Conservation (phyloP, 37 sponge, comb jelly and placozoan species). For the Diacarnus erythraeanus region DNA sequence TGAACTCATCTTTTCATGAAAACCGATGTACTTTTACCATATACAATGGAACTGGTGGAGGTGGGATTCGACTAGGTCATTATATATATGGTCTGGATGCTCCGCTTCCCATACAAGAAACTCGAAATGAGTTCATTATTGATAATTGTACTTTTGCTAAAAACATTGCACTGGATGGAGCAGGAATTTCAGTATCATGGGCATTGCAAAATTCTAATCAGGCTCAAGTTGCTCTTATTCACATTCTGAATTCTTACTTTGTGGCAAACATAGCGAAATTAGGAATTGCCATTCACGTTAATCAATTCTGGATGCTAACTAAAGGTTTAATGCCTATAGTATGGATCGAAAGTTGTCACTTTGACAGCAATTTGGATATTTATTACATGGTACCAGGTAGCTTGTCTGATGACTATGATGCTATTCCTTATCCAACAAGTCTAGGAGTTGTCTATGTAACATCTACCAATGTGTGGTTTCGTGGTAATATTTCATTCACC, state of each 20-base stretch:
- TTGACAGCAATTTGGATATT: slow-evolving; percentile 14
- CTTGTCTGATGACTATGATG: background rate
- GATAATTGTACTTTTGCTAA: background rate
- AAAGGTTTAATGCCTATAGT: slow-evolving; percentile 13
- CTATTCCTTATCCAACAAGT: background rate
- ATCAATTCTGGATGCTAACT: background rate
- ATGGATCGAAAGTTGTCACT: slow-evolving; percentile 7
- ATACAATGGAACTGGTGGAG: slow-evolving; percentile 27
- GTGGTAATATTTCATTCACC: slow-evolving; percentile 8
- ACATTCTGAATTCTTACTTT: slow-evolving; percentile 25
- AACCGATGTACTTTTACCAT: slow-evolving; percentile 14
- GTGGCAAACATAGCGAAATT: slow-evolving; percentile 19
- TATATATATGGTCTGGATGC: slow-evolving; percentile 6
- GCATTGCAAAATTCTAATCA: background rate
- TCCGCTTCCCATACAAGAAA: too few relatives aligned
- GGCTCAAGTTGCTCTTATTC: background rate
- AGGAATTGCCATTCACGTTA: slow-evolving; percentile 41
- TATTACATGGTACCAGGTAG: background rate
- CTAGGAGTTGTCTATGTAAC: slow-evolving; percentile 47
- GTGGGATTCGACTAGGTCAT: slow-evolving; percentile 32
- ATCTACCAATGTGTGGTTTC: slow-evolving; percentile 25
- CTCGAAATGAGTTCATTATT: background rate
- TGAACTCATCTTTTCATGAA: background rate
- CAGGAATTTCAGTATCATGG: slow-evolving; percentile 29
- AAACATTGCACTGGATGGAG: slow-evolving; percentile 42